Conservation (phyloP, 2,797 vertebrate genomes). For the Synaphobranchus kaupii region DNA sequence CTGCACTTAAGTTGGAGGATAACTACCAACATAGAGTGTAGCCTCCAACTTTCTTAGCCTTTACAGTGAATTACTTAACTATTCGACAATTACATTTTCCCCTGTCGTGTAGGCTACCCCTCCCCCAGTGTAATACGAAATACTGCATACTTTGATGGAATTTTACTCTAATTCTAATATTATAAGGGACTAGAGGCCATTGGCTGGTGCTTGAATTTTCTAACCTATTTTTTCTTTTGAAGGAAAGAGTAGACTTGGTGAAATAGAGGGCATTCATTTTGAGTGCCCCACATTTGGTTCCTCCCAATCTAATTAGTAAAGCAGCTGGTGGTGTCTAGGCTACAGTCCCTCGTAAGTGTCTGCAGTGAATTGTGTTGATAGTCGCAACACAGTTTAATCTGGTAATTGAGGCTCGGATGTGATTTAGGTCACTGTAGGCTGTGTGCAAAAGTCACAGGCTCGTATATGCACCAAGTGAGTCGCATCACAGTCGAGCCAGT, state of each 20-base stretch:
- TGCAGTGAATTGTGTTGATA: not conserved
- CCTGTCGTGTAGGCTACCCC: not conserved
- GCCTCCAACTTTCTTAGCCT: not conserved
- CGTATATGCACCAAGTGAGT: not conserved
- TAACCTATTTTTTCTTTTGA: not conserved
- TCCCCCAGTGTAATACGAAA: not conserved
- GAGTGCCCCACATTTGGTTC: conserved; percentile 14
- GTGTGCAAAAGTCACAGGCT: not conserved
- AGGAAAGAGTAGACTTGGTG: not conserved
- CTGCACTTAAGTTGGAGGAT: no score
- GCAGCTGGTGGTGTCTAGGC: not conserved
- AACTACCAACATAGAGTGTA: no score
- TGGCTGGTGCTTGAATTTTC: not conserved
- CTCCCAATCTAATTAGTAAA: not conserved
- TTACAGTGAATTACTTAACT: not conserved
- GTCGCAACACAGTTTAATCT: not conserved
- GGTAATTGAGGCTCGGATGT: not conserved
- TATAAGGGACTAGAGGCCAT: not conserved
- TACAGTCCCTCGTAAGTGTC: not conserved
- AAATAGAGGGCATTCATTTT: conserved; percentile 2
- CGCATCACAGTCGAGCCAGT: not conserved
- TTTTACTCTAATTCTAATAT: not conserved
- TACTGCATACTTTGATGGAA: not conserved
- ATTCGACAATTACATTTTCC: not conserved
- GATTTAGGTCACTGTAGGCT: not conserved